Conservation (phyloP, 1,140 invertebrate genomes). For the Papilio xuthus region DNA sequence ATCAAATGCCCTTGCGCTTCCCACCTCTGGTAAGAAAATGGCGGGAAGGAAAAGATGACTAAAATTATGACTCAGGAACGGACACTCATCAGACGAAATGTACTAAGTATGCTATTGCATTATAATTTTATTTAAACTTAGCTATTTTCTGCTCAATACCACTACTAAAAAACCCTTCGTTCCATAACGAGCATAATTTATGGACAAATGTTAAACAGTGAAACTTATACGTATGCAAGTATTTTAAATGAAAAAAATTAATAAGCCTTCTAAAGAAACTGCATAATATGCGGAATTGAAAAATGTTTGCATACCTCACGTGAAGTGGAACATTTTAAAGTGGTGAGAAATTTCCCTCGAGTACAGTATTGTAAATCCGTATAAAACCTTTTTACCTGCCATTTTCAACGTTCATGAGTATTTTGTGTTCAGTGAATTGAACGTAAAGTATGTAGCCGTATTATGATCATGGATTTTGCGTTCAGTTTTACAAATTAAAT, state of each 20-base stretch:
- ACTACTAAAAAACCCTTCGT: too few relatives aligned
- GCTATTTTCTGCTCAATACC: background rate
- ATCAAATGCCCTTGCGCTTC: too few relatives aligned
- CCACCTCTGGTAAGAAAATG: too few relatives aligned
- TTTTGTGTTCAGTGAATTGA: conserved; percentile 31
- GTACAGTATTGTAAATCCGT: conserved; percentile 23
- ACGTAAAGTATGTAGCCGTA: conserved; percentile 16
- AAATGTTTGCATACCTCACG: conserved; percentile 28
- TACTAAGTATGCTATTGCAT: background rate
- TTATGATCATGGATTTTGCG: background rate
- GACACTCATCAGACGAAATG: too few relatives aligned
- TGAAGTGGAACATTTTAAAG: conserved; percentile 17
- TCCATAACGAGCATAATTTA: background rate
- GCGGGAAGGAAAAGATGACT: too few relatives aligned
- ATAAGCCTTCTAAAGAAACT: conserved; percentile 16
- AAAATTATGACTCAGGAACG: too few relatives aligned
- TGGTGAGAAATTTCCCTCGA: conserved; percentile 33
- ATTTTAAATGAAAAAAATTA: background rate
- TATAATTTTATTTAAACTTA: background rate
- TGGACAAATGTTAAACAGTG: background rate
- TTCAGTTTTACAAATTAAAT: conserved; percentile 22
- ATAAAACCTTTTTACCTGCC: conserved; percentile 22
- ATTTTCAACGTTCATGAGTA: conserved; percentile 23
- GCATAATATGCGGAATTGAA: conserved; percentile 20
- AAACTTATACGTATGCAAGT: background rate